Evolutionary conservation across 2,888 invertebrate species (phyloP), one percentile per base, ranked within the genome.

Genomic region (Noctuana brunneofusca): DNA sequence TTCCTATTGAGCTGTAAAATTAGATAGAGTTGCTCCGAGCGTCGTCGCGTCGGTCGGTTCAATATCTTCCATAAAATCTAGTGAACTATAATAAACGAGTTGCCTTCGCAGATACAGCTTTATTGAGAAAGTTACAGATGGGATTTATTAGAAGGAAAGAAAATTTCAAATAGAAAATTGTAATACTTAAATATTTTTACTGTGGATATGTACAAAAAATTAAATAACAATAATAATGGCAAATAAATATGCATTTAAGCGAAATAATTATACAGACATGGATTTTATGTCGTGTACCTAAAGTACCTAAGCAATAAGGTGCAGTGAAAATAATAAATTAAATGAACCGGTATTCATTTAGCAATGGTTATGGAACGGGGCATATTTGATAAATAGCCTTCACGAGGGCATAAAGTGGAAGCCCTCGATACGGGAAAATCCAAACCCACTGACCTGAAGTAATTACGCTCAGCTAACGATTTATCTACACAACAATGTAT

Each of bases 1-100:
- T 67, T 69, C 67, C 69, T 67, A 72, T 70, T 70, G 66, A 66
- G 64, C 63, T 65, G 63, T 62, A 63, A 68, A 69, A 72, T 71
- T 67, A 64, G 68, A 68, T 69, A 64, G 66, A 66, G 65, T 63
- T 62, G 57, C 65, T 56, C 60, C 49, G 38, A 55, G 43, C 60
- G n/a, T 32, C 22, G 46, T 14, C 22, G 43, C 60, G n/a, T 32
- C 22, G 46, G 38, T 32, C 22, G 46, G 62, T 62, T 55, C 55
- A 55, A 55, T 62, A 62, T 48, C 62, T 59, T 41, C 54, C 49
- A 59, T 66, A 59, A 53, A 59, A 46, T 59, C 53, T 55, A 55
- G 49, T 38, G 55, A 62, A 18, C 49, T 62, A 62, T 27, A 49
- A 62, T 62, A 59, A 59, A 49, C 27, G 38, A 54, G 18, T 54